Conservation (phyloP, 2,888 invertebrate species). For the Ferdinandea cuprea region DNA sequence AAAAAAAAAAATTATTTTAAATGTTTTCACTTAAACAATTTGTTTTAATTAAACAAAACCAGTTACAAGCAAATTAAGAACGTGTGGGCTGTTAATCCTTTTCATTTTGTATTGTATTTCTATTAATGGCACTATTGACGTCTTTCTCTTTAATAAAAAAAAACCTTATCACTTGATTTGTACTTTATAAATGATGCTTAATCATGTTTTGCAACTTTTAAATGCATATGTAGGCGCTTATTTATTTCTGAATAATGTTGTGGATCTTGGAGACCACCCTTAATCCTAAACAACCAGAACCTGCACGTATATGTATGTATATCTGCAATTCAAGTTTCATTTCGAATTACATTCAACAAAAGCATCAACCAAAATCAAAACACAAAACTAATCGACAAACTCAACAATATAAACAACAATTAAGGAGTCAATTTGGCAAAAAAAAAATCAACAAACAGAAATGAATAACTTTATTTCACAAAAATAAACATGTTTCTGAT, state of each 20-base stretch:
- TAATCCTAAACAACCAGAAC: not conserved
- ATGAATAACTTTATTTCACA: not conserved
- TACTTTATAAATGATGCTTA: no score
- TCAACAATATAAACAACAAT: not conserved
- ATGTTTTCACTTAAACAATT: not conserved
- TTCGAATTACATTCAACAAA: slow-evolving; percentile 12
- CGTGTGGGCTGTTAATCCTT: not conserved
- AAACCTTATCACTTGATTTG: no score
- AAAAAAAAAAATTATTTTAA: not conserved
- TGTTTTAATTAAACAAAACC: not conserved
- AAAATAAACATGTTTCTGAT: slow-evolving; percentile 1
- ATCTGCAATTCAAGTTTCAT: not conserved
- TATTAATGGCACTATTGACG: no score
- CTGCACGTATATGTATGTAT: not conserved
- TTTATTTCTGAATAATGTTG: no score
- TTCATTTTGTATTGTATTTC: not conserved
- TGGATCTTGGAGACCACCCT: no score
- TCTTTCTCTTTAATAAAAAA: no score
- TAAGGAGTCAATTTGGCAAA: not conserved
- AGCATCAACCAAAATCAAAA: slow-evolving; percentile 4
- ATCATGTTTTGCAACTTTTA: no score
- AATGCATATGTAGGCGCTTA: no score
- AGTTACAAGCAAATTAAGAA: not conserved
- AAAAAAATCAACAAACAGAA: not conserved
- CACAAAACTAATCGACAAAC: not conserved